Base-by-base conservation (phyloP, 2,797 vertebrate species). In the Myoxocephalus aenaeus region DNA sequence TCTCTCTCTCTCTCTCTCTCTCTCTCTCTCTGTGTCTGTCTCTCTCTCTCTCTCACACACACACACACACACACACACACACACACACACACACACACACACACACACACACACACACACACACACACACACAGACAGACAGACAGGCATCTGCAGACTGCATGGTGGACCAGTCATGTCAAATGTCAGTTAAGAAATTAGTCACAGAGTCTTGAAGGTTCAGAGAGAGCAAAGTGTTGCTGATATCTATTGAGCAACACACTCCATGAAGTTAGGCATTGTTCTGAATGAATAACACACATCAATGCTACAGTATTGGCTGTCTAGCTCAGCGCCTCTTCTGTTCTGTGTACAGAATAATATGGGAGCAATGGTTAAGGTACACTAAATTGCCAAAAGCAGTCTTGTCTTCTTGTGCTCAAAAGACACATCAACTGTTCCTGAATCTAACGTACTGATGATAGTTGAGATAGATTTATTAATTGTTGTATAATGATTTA, bases 151-250 rank as follows among this genome's bases (percentile, higher is more conserved):
- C 73, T 68, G 48, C 78, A 87, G 80, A 75, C 78, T 71, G 80
- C 83, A 76, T 86, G 76, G 62, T 53, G 40, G 61, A 85, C 14
- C 66, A 75, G 76, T 79, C 73, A 81, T 65, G 87, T 87, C 80
- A 84, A 86, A 86, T 87, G 90, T 87, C 86, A 87, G 51, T 73
- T 73, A 40, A 76, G 59, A 87, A 81, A 85, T 86, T 61, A 84
- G 79, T 82, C 74, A 79, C 82, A 57, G 70, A 80, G 58, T 65
- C 44, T 71, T 56, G 14, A 62, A 50, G 53, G 46, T 90, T 86
- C 72, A 85, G 50, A 88, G 66, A 64, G 15, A 81, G 20, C 10
- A 6, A 76, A 32, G 80, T 76, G 63, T 68, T 76, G 68, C 66
- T 76, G 51, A 42, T 54, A 70, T 78, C 70, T 71, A 27, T 74